A percentile compares a stretch with the other conserved stretches of the same genome.
Conservation (phyloP, 2,888 invertebrate species). For the Leptinotarsa haldemani region DNA sequence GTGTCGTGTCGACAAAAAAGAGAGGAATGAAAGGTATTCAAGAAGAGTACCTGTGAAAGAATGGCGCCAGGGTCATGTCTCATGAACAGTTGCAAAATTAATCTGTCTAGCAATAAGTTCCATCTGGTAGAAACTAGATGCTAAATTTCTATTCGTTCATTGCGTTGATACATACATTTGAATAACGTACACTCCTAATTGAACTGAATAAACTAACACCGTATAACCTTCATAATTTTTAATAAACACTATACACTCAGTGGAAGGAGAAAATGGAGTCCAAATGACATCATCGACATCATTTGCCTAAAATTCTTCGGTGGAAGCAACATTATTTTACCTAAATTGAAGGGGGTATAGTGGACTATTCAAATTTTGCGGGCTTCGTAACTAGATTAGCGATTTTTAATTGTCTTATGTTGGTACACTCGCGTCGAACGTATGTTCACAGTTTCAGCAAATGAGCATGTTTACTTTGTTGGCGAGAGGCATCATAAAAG, state of each 20-base stretch:
- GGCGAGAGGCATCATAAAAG: too few species aligned
- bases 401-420: too few species aligned
- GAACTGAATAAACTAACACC: constrained; percentile 8
- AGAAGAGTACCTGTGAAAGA: constrained; percentile 13
- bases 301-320: too few species aligned
- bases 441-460: too few species aligned
- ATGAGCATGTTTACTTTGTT: too few species aligned
- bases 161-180: background rate
- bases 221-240: background rate
- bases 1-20: background rate
- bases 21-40: constrained; percentile 9
- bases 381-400: too few species aligned
- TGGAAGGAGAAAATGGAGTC: background rate
- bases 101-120: constrained; percentile 3
- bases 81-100: constrained; percentile 15
- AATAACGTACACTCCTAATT: background rate
- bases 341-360: too few species aligned
- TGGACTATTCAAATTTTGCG: too few species aligned
- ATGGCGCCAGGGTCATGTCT: constrained; percentile 6
- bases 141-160: constrained; percentile 2
- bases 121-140: background rate
- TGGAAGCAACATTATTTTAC: too few species aligned
- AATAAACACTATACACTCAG: background rate
- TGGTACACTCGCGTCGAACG: too few species aligned
- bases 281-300: background rate